phyloP scores from a whole-genome alignment of 2,797 vertebrate species.

The Xyrichtys novacula region DNA sequence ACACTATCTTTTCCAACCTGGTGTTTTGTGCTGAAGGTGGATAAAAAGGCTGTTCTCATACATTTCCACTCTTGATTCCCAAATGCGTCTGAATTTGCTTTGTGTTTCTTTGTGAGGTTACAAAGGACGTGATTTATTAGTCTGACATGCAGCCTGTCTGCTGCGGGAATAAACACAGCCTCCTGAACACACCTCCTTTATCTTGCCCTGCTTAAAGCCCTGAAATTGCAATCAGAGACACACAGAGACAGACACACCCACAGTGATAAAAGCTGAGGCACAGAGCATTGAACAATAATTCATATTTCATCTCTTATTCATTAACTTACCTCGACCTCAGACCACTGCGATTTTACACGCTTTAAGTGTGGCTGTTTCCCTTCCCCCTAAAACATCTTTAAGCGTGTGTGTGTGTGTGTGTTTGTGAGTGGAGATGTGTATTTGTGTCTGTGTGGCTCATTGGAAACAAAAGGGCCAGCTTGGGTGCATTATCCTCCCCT shows the following conservation, averaged over 20 bases:
- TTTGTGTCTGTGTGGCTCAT: constrained; percentile 14
- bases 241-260: constrained; percentile 23
- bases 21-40: constrained; percentile 21
- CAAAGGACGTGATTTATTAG: constrained; percentile 56
- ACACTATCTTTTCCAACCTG: constrained; percentile 24
- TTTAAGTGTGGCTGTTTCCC: constrained; percentile 8
- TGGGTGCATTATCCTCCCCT: constrained; percentile 60
- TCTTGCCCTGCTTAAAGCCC: constrained; percentile 39
- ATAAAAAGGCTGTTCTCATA: constrained; percentile 28
- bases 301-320: constrained; percentile 57
- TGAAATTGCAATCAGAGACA: constrained; percentile 45
- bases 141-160: constrained; percentile 15
- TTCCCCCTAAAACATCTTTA: background rate
- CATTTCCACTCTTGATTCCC: constrained; percentile 37
- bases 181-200: constrained; percentile 45
- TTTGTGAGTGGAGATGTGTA: constrained; percentile 27
- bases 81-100: constrained; percentile 45
- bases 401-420: background rate
- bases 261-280: constrained; percentile 23
- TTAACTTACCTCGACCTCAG: constrained; percentile 61
- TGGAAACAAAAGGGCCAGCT: constrained; percentile 54
- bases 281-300: constrained; percentile 40
- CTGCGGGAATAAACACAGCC: constrained; percentile 15
- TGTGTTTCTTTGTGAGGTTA: constrained; percentile 45
- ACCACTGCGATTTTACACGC: constrained; percentile 1